These are phyloP conservation scores for Geopemphigus sp. DNA, from an alignment of 1,140 invertebrate species.

Conservation along the genomic window DNA sequence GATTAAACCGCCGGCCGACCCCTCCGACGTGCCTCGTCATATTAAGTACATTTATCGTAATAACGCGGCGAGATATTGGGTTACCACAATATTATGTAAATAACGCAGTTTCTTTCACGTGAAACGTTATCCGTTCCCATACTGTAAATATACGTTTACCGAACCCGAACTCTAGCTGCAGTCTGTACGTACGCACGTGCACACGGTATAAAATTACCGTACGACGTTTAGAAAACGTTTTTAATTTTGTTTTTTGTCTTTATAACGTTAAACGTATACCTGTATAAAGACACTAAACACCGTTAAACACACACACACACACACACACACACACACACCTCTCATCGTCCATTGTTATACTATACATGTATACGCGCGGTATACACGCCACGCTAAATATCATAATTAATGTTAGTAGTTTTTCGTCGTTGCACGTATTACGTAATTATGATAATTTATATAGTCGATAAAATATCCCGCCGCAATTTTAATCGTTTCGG, in stretches of 20 bases:
- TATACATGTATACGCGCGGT: too few species aligned
- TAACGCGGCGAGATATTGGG: neutral
- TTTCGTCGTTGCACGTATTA: neutral
- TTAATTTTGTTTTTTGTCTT: neutral
- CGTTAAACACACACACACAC: conserved; percentile 7
- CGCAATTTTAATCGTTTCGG: conserved; percentile 9
- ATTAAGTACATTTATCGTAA: too few species aligned
- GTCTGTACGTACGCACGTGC: too few species aligned
- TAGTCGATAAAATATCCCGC: neutral
- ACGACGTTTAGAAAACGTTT: neutral
- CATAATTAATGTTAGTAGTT: neutral
- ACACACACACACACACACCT: too few species aligned
- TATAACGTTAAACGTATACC: too few species aligned
- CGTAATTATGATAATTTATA: conserved; percentile 20
- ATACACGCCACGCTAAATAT: neutral
- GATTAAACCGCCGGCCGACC: conserved; percentile 2
- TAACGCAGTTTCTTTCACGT: too few species aligned
- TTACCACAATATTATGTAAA: neutral
- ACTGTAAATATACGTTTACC: too few species aligned
- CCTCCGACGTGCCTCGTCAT: too few species aligned
- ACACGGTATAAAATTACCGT: neutral
- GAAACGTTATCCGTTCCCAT: conserved; percentile 17
- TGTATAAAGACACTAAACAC: neutral
- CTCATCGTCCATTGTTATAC: neutral
- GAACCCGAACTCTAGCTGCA: too few species aligned